These are phyloP conservation scores for Chloroclysta siterata DNA, from an alignment of 2,888 invertebrate species.

Conservation along the genomic window DNA sequence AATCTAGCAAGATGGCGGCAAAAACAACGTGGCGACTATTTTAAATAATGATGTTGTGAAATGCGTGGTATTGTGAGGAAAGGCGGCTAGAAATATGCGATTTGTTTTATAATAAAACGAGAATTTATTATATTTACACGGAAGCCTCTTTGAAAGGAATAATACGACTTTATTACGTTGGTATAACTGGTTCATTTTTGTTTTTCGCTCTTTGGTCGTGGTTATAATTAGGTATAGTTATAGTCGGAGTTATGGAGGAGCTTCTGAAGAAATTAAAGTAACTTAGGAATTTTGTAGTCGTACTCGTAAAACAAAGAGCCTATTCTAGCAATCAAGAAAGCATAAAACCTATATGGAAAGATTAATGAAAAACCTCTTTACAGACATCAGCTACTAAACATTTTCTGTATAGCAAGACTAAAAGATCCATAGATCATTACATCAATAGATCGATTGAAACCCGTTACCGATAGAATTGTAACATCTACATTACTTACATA, in stretches of 20 bases:
- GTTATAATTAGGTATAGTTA: too few relatives aligned
- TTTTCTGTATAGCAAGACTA: too few relatives aligned
- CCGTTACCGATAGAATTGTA: background rate
- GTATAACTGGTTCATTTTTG: background rate
- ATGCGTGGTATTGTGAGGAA: constrained; percentile 23
- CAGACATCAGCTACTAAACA: too few relatives aligned
- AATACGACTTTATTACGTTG: background rate
- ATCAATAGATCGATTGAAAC: background rate
- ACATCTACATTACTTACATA: background rate
- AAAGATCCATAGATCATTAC: background rate
- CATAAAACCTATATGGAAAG: too few relatives aligned
- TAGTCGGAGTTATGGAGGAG: too few relatives aligned
- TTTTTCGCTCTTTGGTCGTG: too few relatives aligned
- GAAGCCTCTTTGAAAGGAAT: background rate
- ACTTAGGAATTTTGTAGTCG: too few relatives aligned
- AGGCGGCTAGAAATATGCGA: constrained; percentile 9
- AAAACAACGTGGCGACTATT: constrained; percentile 48
- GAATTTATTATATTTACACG: constrained; percentile 2
- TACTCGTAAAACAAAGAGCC: too few relatives aligned
- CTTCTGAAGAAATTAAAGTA: too few relatives aligned
- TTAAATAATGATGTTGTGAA: constrained; percentile 37
- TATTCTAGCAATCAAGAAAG: too few relatives aligned
- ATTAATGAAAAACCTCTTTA: too few relatives aligned
- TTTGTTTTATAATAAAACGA: constrained; percentile 8
- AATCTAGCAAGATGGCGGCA: constrained; percentile 45